Evolutionary conservation across 2,113 vertebrate genomes (phyloP).

Genomic region (Peromyscus polionotus): DNA sequence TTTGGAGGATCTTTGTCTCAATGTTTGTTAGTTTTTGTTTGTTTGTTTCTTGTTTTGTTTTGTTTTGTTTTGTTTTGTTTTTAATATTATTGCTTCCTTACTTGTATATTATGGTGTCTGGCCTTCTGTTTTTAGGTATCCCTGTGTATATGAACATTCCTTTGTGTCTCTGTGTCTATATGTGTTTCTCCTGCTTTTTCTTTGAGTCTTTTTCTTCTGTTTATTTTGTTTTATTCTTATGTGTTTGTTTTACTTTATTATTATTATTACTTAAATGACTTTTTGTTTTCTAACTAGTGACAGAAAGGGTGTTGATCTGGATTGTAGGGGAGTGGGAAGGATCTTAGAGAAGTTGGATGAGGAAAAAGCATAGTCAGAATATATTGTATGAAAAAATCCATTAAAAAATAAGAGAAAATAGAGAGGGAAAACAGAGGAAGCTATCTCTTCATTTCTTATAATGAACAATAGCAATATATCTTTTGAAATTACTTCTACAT

Average conservation of each 20-base stretch:
- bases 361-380: not conserved
- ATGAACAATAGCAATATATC: not conserved
- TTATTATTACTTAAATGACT: not conserved
- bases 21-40: no score
- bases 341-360: not conserved
- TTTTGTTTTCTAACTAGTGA: not conserved
- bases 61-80: not conserved
- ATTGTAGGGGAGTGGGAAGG: not conserved
- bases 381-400: not conserved
- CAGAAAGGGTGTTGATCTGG: not conserved
- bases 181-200: not conserved
- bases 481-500: not conserved
- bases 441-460: not conserved
- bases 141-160: not conserved
- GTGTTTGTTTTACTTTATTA: not conserved
- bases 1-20: not conserved
- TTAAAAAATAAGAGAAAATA: not conserved
- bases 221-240: not conserved
- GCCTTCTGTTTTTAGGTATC: not conserved
- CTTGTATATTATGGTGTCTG: not conserved
- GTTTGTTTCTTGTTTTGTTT: not conserved
- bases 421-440: not conserved
- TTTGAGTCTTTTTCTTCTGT: not conserved
- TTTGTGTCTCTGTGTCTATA: not conserved
- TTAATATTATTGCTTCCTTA: not conserved